These are phyloP conservation scores for Nanorana parkeri DNA, from an alignment of 2,113 vertebrate genomes.

Conservation along the genomic window DNA sequence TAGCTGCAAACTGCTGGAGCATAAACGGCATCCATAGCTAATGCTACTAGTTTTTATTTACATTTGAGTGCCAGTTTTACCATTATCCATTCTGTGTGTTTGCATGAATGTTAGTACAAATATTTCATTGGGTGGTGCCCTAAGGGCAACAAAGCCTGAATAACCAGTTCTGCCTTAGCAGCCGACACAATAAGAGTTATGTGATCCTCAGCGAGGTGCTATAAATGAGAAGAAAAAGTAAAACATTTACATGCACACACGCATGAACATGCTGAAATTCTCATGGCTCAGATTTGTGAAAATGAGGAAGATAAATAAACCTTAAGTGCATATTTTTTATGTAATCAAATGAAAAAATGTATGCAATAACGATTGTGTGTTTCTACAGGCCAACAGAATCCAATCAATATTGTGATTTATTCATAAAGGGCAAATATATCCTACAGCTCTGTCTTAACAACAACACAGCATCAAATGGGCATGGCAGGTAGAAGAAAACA, in stretches of 20 bases:
- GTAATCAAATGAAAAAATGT: no score
- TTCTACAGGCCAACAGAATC: neutral
- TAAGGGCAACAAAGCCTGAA: neutral
- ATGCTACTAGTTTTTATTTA: no score
- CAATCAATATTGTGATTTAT: neutral
- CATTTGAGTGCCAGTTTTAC: no score
- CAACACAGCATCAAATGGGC: neutral
- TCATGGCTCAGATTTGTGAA: no score
- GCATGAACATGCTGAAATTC: no score
- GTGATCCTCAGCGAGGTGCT: neutral
- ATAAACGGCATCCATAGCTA: no score
- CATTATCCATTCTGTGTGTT: no score
- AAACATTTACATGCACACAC: no score
- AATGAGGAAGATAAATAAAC: no score
- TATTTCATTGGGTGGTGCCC: neutral
- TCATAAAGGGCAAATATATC: neutral
- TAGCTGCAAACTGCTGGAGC: no score
- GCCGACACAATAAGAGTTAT: neutral
- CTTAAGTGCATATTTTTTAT: no score
- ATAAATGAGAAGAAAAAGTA: neutral
- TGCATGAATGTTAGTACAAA: neutral
- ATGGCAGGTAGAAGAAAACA: neutral
- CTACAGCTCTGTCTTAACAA: neutral
- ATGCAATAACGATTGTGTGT: no score
- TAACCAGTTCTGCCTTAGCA: neutral